Conservation (phyloP, 2,797 vertebrate species). For the Parambassis ranga region DNA sequence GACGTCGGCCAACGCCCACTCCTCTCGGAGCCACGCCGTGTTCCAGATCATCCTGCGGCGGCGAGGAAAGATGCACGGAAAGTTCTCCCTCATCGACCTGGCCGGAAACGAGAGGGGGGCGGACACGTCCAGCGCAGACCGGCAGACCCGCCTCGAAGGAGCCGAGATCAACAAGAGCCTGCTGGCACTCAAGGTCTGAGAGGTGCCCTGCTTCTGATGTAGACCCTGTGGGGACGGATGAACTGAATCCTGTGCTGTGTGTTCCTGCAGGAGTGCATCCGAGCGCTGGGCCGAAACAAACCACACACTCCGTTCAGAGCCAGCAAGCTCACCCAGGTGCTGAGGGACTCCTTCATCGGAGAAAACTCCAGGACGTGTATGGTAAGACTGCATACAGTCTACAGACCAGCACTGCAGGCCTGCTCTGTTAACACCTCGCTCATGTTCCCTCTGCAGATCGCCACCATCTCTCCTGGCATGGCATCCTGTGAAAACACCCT, state of each 20-base stretch:
- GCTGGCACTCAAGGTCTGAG: slow-evolving; percentile 95
- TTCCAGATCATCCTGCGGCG: slow-evolving; percentile 97
- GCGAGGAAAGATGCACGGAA: slow-evolving; percentile 95
- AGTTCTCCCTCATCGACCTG: slow-evolving; percentile 97
- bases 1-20: slow-evolving; percentile 97
- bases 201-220: too few species aligned
- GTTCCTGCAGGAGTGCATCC: slow-evolving; percentile 90
- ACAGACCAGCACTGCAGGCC: not conserved
- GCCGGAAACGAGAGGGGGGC: slow-evolving; percentile 97
- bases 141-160: slow-evolving; percentile 95
- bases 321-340: slow-evolving; percentile 97
- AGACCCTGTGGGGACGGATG: too few species aligned
- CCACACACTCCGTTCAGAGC: slow-evolving; percentile 97
- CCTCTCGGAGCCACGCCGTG: slow-evolving; percentile 96
- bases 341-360: slow-evolving; percentile 98
- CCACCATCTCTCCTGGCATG: slow-evolving; percentile 98
- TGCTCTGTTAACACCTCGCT: not conserved
- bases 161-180: slow-evolving; percentile 99
- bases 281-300: slow-evolving; percentile 96
- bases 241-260: not conserved
- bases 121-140: slow-evolving; percentile 95
- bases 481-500: slow-evolving; percentile 98
- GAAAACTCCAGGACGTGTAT: slow-evolving; percentile 98
- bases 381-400: slow-evolving; percentile 74
- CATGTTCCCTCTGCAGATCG: slow-evolving; percentile 81